Conservation (phyloP, 1,140 invertebrate genomes). For the Scaptomyza graminum region DNA sequence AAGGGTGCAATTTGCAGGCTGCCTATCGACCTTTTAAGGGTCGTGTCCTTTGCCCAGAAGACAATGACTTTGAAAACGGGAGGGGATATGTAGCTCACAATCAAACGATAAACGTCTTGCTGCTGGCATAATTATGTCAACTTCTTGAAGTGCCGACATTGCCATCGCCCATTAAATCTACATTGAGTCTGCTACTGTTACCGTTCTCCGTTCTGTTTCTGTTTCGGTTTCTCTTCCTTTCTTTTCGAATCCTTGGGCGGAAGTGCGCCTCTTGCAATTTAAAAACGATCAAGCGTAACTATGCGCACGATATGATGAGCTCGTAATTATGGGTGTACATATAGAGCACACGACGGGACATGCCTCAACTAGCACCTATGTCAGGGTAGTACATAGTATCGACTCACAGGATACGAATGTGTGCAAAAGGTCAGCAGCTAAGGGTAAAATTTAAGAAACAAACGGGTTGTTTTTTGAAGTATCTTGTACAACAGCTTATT, state of each 20-base stretch:
- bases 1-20: constrained; percentile 34
- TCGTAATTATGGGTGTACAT: constrained; percentile 67
- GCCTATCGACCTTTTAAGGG: constrained; percentile 39
- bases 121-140: constrained; percentile 80
- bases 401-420: constrained; percentile 21
- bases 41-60: constrained; percentile 27
- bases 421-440: constrained; percentile 4
- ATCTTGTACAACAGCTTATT: not conserved
- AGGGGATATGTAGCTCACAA: constrained; percentile 24
- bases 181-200: constrained; percentile 17
- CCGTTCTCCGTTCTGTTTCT: constrained; percentile 3
- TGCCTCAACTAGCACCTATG: not conserved
- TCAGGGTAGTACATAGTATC: not conserved
- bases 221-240: not conserved
- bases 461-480: not conserved
- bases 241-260: constrained; percentile 37
- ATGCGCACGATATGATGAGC: constrained; percentile 48
- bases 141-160: constrained; percentile 71
- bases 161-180: constrained; percentile 33
- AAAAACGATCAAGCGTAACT: constrained; percentile 80
- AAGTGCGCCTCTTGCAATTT: constrained; percentile 74
- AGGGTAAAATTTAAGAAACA: not conserved
- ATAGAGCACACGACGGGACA: constrained; percentile 60
- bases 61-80: constrained; percentile 9
- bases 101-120: constrained; percentile 21